Evolutionary conservation across 2,888 invertebrate species (phyloP).

Genomic region (Ornithoptera priamus): DNA sequence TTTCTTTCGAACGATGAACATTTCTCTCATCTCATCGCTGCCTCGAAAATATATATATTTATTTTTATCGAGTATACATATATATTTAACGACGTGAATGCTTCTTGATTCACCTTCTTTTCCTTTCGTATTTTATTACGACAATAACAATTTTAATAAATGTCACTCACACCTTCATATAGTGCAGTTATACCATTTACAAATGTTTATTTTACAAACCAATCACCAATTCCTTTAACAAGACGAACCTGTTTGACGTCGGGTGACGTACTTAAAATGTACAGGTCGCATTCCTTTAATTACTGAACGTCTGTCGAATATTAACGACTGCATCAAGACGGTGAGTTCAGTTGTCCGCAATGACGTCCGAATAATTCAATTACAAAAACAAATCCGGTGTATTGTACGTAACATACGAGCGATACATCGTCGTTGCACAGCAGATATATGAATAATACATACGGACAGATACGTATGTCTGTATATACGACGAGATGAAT

Average conservation of each 20-base stretch:
- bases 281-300: slow-evolving; percentile 16
- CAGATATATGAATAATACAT: too few species aligned
- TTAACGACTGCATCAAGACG: slow-evolving; percentile 12
- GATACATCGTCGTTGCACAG: background rate
- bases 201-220: background rate
- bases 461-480: too few species aligned
- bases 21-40: too few species aligned
- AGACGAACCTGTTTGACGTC: background rate
- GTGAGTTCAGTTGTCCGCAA: background rate
- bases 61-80: too few species aligned
- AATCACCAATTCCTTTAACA: background rate
- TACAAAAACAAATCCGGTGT: slow-evolving; percentile 9
- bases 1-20: too few species aligned
- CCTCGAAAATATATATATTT: too few species aligned
- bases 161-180: too few species aligned
- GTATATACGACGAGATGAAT: too few species aligned
- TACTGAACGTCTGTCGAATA: slow-evolving; percentile 22
- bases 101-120: background rate
- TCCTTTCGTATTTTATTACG: background rate
- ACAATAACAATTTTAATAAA: too few species aligned
- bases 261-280: background rate
- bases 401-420: background rate
- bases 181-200: background rate
- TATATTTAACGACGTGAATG: background rate
- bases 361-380: slow-evolving; percentile 11